Percentiles rank a stretch among this genome's conserved stretches.
phyloP scores from a whole-genome alignment of 2,888 invertebrate genomes.

The Catocala nupta region DNA sequence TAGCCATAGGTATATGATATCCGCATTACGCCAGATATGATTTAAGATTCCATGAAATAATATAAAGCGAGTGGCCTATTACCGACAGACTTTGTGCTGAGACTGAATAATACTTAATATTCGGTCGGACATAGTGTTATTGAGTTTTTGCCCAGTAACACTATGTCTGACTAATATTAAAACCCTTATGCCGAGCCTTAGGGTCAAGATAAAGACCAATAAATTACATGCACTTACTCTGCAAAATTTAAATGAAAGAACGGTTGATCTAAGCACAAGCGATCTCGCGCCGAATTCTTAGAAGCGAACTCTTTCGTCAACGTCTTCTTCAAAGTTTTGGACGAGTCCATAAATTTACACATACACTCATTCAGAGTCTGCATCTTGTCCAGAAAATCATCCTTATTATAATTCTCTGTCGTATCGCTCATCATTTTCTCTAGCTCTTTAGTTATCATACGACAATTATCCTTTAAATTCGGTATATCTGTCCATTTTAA shows the following conservation, averaged over 20 bases:
- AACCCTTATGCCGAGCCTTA: too few species aligned
- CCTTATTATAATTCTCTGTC: conserved; percentile 54
- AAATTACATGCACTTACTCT: conserved; percentile 64
- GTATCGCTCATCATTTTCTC: conserved; percentile 66
- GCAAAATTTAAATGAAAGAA: conserved; percentile 71
- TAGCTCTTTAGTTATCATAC: conserved; percentile 62
- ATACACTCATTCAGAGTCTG: conserved; percentile 75
- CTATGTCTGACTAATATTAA: too few species aligned
- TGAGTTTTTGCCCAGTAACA: too few species aligned
- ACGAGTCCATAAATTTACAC: conserved; percentile 78
- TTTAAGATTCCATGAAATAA: background rate
- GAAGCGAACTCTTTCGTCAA: conserved; percentile 70
- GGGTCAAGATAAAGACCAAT: too few species aligned
- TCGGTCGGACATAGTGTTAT: too few species aligned
- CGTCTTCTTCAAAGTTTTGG: conserved; percentile 74
- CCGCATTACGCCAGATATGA: too few species aligned
- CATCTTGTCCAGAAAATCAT: conserved; percentile 72
- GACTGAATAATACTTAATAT: too few species aligned
- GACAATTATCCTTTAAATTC: conserved; percentile 63
- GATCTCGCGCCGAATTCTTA: conserved; percentile 56
- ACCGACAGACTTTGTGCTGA: too few species aligned
- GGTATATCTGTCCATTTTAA: conserved; percentile 64
- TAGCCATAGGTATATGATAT: too few species aligned
- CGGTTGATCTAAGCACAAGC: conserved; percentile 56
- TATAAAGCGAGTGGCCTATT: background rate